A percentile compares a stretch with the other conserved stretches of the same genome.
Evolutionary conservation across 2,888 invertebrate species (phyloP).

Genomic region (Megastigmus dorsalis): DNA sequence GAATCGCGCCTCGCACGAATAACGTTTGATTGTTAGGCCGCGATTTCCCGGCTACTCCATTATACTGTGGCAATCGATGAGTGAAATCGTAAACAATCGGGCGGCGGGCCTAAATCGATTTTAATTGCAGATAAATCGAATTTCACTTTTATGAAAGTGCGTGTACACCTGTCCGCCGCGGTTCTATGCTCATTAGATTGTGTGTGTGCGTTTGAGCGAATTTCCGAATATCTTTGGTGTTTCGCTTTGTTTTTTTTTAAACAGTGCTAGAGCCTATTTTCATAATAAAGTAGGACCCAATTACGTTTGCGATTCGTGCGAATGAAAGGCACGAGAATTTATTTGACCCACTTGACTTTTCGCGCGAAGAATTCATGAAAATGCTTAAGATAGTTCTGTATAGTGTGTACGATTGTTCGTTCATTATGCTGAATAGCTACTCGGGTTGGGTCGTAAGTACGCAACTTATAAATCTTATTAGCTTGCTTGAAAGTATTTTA

Average conservation of each 20-base stretch:
- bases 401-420: no score
- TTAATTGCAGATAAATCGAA: conserved; percentile 53
- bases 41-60: neutral
- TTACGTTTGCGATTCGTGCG: conserved; percentile 17
- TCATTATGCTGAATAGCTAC: no score
- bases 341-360: no score
- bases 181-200: conserved; percentile 15
- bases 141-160: conserved; percentile 55
- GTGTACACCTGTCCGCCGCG: conserved; percentile 9
- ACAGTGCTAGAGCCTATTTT: no score
- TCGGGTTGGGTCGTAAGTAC: no score
- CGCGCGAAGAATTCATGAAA: no score
- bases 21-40: conserved; percentile 21
- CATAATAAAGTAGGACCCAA: conserved; percentile 13
- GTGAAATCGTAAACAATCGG: conserved; percentile 52
- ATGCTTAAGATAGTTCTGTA: no score
- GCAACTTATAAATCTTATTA: no score
- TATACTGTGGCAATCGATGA: conserved; percentile 21
- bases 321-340: neutral
- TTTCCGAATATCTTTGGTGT: no score
- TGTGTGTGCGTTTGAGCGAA: neutral
- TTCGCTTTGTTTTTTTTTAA: neutral
- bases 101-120: conserved; percentile 36
- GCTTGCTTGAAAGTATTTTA: no score
- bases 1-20: neutral